These are phyloP conservation scores for Morus bassanus DNA, from an alignment of 2,797 vertebrate genomes.

Conservation along the genomic window DNA sequence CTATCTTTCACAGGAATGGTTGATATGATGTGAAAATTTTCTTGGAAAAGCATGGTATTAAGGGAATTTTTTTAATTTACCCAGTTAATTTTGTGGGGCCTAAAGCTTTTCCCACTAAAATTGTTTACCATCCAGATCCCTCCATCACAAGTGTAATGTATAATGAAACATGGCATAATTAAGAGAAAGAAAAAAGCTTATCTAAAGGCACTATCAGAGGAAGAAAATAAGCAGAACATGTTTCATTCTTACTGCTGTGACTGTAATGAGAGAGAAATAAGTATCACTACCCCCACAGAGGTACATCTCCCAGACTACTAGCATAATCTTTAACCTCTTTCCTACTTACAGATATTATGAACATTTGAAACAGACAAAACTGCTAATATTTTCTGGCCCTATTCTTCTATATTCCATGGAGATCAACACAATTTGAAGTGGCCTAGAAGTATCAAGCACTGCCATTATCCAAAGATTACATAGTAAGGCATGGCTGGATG, in stretches of 20 bases:
- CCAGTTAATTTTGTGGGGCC: conserved; percentile 9
- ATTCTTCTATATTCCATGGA: neutral
- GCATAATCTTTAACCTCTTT: neutral
- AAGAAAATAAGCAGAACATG: neutral
- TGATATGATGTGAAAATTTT: neutral
- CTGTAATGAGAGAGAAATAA: neutral
- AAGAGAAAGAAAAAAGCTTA: neutral
- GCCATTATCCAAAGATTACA: neutral
- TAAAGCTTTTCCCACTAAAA: neutral
- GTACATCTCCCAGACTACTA: neutral
- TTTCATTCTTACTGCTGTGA: neutral
- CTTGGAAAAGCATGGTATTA: neutral
- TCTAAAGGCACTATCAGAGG: neutral
- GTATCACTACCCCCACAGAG: neutral
- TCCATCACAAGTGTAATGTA: neutral
- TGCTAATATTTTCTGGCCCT: neutral
- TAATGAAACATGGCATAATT: neutral
- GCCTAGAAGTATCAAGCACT: neutral
- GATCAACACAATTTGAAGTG: neutral
- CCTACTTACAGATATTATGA: neutral
- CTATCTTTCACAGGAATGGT: neutral
- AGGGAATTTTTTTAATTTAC: neutral
- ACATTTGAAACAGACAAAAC: neutral
- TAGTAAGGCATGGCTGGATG: neutral
- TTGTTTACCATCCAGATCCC: neutral